Base-by-base conservation (phyloP, 2,888 invertebrate species). In the Aphodius granarius region DNA sequence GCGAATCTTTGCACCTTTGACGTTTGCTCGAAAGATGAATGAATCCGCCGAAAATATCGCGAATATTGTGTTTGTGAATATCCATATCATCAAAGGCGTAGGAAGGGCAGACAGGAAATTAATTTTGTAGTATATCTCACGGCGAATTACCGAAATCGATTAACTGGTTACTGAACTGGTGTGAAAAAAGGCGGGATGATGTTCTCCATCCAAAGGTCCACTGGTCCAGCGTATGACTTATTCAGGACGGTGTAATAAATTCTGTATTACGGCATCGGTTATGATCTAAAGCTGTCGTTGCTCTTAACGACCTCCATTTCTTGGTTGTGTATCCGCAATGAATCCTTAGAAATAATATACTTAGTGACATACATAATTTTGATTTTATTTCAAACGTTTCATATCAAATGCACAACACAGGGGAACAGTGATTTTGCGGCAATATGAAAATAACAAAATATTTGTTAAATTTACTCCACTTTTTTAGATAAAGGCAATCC, bases 131-230 rank as follows among this genome's bases (percentile, higher is more conserved):
- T 18, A 63, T 70, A 70, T 68, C 68, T 63, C 19, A 72, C 72
- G 72, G 72, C 72, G 63, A 62, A 72, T 72, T 74, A 74, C 63
- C 62, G 63, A 70, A 70, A 70, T 63, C 74, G 66, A 74, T 74
- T 74, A 74, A 62, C 43, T 70, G 63, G 74, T 74, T 74, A 74
- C 20, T 74, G 74, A 68, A 74, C 63, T 70, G 68, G 22, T 68
- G 22, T 22, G 22, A 68, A 68, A 68, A 68, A 68, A 22, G n/a
- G 22, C 20, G 21, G 22, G 20, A 66, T 19, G 18, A 22, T 68
- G 22, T 20, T 22, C 21, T 22, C 21, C 68, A 68, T 68, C 68
- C 43, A 43, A 13, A 9, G 43, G 43, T 43, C 43, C 43, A 43
- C 3, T 13, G 4, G 43, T 43, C 43, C 43, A 43, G 43, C 43